phyloP scores from a whole-genome alignment of 2,888 invertebrate species.

The Macroteleia sp. region DNA sequence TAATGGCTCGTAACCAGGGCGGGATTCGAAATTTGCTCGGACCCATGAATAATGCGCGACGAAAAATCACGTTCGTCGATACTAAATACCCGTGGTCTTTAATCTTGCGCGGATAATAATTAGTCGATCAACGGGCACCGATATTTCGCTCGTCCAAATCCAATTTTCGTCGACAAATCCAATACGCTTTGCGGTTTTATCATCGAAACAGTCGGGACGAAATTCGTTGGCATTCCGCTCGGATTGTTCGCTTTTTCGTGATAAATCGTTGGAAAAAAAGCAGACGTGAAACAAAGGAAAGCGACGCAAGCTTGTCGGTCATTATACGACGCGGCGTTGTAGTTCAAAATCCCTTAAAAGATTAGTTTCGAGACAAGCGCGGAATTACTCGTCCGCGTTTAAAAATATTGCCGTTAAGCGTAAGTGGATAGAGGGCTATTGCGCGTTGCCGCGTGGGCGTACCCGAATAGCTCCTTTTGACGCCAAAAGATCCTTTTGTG shows the following conservation, averaged over 20 bases:
- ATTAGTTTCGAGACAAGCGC: conserved; percentile 18
- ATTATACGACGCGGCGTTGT: neutral
- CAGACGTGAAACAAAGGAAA: neutral
- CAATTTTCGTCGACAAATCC: conserved; percentile 39
- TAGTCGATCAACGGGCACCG: conserved; percentile 8
- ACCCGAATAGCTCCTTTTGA: conserved; percentile 19
- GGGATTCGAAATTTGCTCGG: neutral
- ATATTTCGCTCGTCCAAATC: conserved; percentile 9
- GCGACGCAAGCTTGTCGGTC: conserved; percentile 3
- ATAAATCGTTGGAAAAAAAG: conserved; percentile 18
- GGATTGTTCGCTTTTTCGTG: conserved; percentile 14
- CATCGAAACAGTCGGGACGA: conserved; percentile 22
- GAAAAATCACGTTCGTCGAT: neutral
- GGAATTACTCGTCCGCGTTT: conserved; percentile 9
- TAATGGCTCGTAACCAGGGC: neutral
- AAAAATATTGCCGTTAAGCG: conserved; percentile 22
- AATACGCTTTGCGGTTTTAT: conserved; percentile 43
- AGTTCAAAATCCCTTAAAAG: conserved; percentile 17
- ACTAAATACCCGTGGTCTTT: conserved; percentile 7
- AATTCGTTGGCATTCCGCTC: neutral
- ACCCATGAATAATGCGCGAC: neutral
- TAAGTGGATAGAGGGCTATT: neutral
- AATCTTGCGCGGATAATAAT: conserved; percentile 29
- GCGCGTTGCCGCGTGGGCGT: neutral
- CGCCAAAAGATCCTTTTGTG: conserved; percentile 29